Evolutionary conservation across 2,888 invertebrate species (phyloP).

Genomic region (Drosophila tripunctata): DNA sequence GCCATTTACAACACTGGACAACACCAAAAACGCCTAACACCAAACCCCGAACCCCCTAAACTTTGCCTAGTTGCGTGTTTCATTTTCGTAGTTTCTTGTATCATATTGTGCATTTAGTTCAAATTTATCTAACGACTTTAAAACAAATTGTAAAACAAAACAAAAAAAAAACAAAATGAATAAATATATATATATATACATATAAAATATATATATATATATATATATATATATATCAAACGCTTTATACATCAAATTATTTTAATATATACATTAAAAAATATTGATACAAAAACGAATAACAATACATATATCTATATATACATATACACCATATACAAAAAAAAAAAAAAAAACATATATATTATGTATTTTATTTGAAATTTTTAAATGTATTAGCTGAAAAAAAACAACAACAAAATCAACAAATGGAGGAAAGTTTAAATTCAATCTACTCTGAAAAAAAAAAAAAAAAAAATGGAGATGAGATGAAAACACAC

Average conservation of each 20-base stretch:
- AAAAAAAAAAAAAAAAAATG: constrained; percentile 22
- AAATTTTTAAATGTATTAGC: constrained; percentile 68
- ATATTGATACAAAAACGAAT: constrained; percentile 42
- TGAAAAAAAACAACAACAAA: constrained; percentile 30
- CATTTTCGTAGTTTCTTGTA: constrained; percentile 51
- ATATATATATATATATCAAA: constrained; percentile 71
- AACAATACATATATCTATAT: constrained; percentile 58
- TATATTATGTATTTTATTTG: constrained; percentile 77
- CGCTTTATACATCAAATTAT: constrained; percentile 77
- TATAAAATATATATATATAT: constrained; percentile 50
- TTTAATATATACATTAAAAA: constrained; percentile 69
- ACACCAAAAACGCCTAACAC: too few species aligned
- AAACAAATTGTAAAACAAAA: constrained; percentile 26
- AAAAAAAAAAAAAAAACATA: too few species aligned
- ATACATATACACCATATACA: constrained; percentile 72
- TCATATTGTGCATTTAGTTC: constrained; percentile 73
- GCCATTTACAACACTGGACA: constrained; percentile 50
- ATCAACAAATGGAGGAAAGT: constrained; percentile 24
- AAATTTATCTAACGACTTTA: constrained; percentile 55
- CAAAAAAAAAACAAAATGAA: constrained; percentile 58
- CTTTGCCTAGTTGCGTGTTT: constrained; percentile 51
- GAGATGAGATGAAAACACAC: constrained; percentile 7
- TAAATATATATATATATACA: constrained; percentile 39
- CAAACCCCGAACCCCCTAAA: constrained; percentile 38
- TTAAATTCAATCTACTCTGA: constrained; percentile 36